Conservation (phyloP, 2,797 vertebrate genomes). For the Diglossa cyanea region DNA sequence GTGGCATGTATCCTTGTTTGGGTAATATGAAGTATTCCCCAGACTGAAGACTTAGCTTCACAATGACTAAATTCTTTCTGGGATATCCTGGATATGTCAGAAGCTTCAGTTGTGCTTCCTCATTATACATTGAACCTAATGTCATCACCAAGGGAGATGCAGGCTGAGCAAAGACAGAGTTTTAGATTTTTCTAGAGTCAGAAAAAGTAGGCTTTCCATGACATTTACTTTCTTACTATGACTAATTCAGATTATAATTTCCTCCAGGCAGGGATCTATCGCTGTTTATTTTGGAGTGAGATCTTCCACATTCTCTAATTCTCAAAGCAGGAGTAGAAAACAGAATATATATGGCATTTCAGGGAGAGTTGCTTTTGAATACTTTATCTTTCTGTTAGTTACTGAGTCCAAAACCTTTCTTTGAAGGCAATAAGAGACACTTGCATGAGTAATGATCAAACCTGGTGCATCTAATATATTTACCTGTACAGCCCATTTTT, state of each 20-base stretch:
- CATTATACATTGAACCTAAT: rapidly evolving
- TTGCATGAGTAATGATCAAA: neutral
- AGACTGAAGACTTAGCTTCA: neutral
- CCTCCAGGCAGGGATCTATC: neutral
- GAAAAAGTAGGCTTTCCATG: neutral
- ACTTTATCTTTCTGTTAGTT: neutral
- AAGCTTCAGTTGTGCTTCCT: neutral
- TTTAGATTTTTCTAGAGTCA: neutral
- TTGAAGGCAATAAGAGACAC: neutral
- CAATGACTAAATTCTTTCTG: neutral
- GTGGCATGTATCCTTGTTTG: neutral
- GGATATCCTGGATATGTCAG: neutral
- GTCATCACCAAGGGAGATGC: neutral
- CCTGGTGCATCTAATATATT: neutral
- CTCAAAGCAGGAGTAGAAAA: neutral
- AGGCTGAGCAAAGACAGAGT: neutral
- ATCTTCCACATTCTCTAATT: neutral
- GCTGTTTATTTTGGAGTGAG: neutral
- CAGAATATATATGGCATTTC: neutral
- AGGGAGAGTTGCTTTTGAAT: neutral
- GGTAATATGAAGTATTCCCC: neutral
- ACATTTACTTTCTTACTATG: neutral
- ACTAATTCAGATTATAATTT: neutral
- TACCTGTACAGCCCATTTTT: neutral
- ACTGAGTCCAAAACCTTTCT: neutral